These are phyloP conservation scores for Sesia apiformis DNA, from an alignment of 2,888 invertebrate species.

Conservation along the genomic window DNA sequence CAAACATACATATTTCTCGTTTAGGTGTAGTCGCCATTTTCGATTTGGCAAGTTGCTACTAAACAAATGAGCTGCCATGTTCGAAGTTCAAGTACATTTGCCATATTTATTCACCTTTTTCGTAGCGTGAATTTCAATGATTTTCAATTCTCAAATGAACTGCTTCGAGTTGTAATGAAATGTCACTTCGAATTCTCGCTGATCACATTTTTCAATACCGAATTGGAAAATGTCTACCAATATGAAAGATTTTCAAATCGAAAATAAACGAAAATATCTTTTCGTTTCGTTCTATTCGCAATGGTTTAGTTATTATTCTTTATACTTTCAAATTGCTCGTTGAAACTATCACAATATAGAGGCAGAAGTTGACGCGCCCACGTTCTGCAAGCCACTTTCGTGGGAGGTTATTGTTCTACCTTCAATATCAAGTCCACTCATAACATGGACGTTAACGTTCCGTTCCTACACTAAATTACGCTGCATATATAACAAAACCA, in stretches of 20 bases:
- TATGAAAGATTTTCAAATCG: too few relatives aligned
- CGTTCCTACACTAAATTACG: constrained; percentile 1
- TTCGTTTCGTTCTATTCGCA: too few relatives aligned
- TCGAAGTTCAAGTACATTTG: background rate
- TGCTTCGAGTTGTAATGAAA: constrained; percentile 15
- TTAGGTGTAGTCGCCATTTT: constrained; percentile 18
- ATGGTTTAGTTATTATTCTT: too few relatives aligned
- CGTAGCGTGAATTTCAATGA: constrained; percentile 11
- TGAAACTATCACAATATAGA: background rate
- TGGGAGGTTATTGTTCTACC: constrained; percentile 35
- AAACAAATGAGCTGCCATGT: constrained; percentile 4
- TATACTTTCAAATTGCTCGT: background rate
- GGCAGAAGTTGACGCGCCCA: constrained; percentile 13
- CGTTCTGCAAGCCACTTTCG: constrained; percentile 18
- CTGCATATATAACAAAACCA: constrained; percentile 3
- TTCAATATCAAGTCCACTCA: constrained; percentile 23
- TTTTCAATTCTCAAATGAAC: too few relatives aligned
- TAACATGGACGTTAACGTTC: constrained; percentile 5
- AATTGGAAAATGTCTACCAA: background rate
- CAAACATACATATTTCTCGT: constrained; percentile 21
- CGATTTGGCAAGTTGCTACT: constrained; percentile 25
- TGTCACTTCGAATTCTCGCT: constrained; percentile 16
- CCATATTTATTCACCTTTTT: constrained; percentile 1
- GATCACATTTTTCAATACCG: constrained; percentile 2
- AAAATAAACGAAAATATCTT: too few relatives aligned